Conservation (phyloP, 2,113 vertebrate genomes). For the Ploceus nigricollis region DNA sequence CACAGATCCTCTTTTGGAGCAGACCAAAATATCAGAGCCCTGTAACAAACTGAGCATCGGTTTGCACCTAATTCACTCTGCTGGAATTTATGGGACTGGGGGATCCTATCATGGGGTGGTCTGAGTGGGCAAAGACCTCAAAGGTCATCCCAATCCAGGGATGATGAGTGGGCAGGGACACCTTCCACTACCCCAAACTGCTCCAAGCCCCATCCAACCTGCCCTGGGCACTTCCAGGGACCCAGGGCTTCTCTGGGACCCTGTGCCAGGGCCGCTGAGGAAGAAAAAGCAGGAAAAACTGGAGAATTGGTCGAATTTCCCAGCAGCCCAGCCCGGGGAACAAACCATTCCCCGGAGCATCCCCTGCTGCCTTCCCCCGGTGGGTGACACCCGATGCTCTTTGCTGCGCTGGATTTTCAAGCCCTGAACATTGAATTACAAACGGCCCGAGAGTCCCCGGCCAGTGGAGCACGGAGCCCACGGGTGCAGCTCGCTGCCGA, state of each 20-base stretch:
- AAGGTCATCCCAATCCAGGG: too few relatives aligned
- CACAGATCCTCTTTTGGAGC: too few relatives aligned
- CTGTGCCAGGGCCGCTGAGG: background rate
- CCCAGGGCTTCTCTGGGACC: too few relatives aligned
- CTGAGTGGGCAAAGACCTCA: too few relatives aligned
- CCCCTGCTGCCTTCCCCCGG: accelerated
- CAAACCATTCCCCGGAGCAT: background rate
- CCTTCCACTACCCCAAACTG: too few relatives aligned
- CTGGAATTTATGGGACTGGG: background rate
- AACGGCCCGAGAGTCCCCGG: background rate
- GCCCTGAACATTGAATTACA: background rate
- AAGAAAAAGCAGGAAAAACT: background rate
- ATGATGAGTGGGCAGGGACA: too few relatives aligned
- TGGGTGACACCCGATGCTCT: background rate
- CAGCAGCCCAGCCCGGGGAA: accelerated
- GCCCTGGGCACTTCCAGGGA: too few relatives aligned
- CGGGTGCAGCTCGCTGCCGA: background rate
- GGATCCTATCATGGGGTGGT: background rate
- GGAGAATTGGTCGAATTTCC: background rate
- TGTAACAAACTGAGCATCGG: too few relatives aligned
- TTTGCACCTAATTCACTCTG: too few relatives aligned
- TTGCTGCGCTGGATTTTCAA: background rate
- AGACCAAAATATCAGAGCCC: too few relatives aligned
- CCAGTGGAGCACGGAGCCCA: background rate
- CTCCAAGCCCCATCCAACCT: too few relatives aligned